Conservation (phyloP, 2,888 invertebrate genomes). For the Orchestes rusci region DNA sequence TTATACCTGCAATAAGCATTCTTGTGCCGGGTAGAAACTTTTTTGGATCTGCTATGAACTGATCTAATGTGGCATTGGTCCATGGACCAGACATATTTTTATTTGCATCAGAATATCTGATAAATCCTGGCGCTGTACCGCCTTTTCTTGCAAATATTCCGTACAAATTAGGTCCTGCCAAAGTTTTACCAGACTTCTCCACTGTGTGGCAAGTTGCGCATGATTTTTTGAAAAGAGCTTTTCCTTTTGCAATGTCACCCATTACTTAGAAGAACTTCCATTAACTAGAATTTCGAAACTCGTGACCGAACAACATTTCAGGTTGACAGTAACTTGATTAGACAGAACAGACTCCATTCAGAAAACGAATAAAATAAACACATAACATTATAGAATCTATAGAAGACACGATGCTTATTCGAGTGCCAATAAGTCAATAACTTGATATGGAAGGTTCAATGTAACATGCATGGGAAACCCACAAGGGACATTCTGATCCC, state of each 20-base stretch:
- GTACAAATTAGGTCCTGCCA: conserved; percentile 64
- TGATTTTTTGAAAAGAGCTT: conserved; percentile 48
- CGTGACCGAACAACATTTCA: too few relatives aligned
- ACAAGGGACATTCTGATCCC: too few relatives aligned
- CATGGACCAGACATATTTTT: conserved; percentile 52
- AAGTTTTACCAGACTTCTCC: conserved; percentile 58
- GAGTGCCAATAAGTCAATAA: too few relatives aligned
- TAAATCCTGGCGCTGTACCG: conserved; percentile 45
- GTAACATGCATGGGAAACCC: too few relatives aligned
- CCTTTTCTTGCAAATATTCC: conserved; percentile 52
- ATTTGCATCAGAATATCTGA: conserved; percentile 58
- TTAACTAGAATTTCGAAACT: too few relatives aligned
- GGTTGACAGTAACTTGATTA: too few relatives aligned
- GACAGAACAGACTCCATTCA: too few relatives aligned
- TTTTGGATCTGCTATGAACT: conserved; percentile 64
- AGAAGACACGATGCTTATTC: too few relatives aligned
- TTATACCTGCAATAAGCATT: conserved; percentile 65
- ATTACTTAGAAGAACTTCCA: too few relatives aligned
- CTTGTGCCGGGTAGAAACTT: conserved; percentile 69
- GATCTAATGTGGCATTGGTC: conserved; percentile 54
- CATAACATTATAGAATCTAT: too few relatives aligned
- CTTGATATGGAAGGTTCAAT: too few relatives aligned
- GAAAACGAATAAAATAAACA: too few relatives aligned
- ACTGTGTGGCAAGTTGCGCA: conserved; percentile 64
- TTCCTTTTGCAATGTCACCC: conserved; percentile 17